A percentile compares a stretch with the other conserved stretches of the same genome.
phyloP scores from a whole-genome alignment of 2,113 vertebrate species.

The Notothenia rossii region DNA sequence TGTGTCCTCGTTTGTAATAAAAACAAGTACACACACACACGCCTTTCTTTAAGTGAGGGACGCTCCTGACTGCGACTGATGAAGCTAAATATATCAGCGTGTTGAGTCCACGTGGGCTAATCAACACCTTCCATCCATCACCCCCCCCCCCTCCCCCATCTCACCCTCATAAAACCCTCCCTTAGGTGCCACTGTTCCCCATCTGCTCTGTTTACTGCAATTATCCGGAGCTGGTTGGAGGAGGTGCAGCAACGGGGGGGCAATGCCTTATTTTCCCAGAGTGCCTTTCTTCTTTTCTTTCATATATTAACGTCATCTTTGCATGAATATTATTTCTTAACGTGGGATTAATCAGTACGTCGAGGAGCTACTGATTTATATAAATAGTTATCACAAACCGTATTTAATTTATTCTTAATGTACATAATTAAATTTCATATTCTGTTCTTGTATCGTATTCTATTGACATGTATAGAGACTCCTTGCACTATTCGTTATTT shows the following conservation, averaged over 20 bases:
- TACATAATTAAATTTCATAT: too few species aligned
- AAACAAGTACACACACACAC: not conserved
- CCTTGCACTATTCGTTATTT: too few species aligned
- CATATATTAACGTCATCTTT: not conserved
- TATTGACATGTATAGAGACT: too few species aligned
- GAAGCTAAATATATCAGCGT: conserved; percentile 55
- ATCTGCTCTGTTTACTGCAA: conserved; percentile 78
- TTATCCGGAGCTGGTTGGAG: conserved; percentile 60
- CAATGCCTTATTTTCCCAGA: conserved; percentile 18
- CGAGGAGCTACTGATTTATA: too few species aligned
- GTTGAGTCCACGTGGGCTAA: conserved; percentile 41
- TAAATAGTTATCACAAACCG: too few species aligned
- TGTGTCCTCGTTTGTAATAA: too few species aligned
- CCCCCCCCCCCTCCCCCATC: conserved; percentile 15
- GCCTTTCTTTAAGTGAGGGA: conserved; percentile 33
- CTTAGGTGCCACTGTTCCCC: conserved; percentile 64
- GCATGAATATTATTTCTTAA: conserved; percentile 3
- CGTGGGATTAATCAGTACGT: not conserved
- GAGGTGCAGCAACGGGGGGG: conserved; percentile 46
- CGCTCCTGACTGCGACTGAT: conserved; percentile 31
- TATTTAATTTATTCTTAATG: too few species aligned
- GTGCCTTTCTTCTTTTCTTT: conserved; percentile 20
- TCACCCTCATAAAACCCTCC: conserved; percentile 53
- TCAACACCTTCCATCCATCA: conserved; percentile 63
- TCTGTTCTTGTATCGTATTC: too few species aligned